Evolutionary conservation across 2,888 invertebrate species (phyloP).

Genomic region (Malachius bipustulatus): DNA sequence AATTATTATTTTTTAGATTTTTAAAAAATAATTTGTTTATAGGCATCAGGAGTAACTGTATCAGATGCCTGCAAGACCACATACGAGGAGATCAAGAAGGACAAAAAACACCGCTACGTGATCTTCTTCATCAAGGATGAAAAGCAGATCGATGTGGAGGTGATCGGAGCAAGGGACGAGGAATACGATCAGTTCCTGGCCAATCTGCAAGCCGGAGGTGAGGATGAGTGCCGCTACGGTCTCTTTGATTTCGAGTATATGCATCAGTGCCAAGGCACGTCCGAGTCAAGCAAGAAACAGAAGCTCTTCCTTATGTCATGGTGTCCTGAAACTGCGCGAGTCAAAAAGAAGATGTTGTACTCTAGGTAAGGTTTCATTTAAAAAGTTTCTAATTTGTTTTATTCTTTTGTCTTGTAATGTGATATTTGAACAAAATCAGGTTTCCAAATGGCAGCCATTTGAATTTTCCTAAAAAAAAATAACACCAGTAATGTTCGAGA

Average conservation of each 20-base stretch:
- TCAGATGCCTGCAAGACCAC: conserved; percentile 89
- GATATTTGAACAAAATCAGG: neutral
- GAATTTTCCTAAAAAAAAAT: no score
- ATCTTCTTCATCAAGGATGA: conserved; percentile 94
- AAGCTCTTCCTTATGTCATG: conserved; percentile 96
- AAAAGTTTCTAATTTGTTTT: conserved; percentile 7
- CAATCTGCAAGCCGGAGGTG: conserved; percentile 82
- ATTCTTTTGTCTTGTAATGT: neutral
- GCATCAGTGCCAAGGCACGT: conserved; percentile 93
- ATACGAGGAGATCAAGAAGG: conserved; percentile 95
- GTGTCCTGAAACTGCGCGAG: conserved; percentile 97
- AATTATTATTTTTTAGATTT: no score
- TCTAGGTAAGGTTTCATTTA: conserved; percentile 48
- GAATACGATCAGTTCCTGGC: conserved; percentile 91
- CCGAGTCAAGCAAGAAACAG: conserved; percentile 94
- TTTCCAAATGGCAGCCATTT: neutral
- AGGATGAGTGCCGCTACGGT: conserved; percentile 95
- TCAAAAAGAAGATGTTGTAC: conserved; percentile 78
- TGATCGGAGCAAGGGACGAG: conserved; percentile 78
- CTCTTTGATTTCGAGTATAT: conserved; percentile 97
- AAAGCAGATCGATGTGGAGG: conserved; percentile 91
- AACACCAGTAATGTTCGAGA: no score
- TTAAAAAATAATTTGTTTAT: no score
- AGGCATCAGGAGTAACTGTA: conserved; percentile 96
- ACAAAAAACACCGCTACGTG: conserved; percentile 94